Percentiles rank a stretch among this genome's conserved stretches.
phyloP scores from a whole-genome alignment of 2,797 vertebrate genomes.

The Leptatherina wallacei region DNA sequence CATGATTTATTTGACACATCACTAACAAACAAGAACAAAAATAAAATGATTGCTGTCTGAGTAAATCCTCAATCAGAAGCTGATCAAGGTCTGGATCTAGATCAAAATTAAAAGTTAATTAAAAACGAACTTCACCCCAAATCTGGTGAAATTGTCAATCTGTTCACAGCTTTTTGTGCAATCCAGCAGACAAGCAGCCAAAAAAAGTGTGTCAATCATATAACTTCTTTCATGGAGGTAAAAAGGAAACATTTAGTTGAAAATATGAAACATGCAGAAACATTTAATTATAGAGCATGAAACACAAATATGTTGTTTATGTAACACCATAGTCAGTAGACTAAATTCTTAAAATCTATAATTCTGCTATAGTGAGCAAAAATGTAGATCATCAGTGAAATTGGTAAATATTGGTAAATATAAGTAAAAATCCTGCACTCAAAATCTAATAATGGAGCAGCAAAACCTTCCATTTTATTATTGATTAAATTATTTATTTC shows the following conservation, averaged over 20 bases:
- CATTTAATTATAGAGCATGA: no score
- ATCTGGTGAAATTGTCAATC: not conserved
- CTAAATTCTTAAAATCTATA: no score
- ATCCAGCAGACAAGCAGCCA: not conserved
- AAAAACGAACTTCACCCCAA: not conserved
- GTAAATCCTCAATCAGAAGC: no score
- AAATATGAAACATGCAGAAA: not conserved
- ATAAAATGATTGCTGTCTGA: no score
- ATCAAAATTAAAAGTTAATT: not conserved
- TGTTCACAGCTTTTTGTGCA: not conserved
- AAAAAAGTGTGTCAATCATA: not conserved
- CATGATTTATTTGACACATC: no score
- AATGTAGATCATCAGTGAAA: not conserved
- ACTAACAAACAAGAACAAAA: no score
- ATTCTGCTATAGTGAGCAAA: no score
- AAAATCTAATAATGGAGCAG: not conserved
- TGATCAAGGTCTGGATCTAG: not conserved
- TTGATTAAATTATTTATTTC: not conserved
- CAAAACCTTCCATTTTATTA: not conserved
- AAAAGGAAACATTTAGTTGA: not conserved
- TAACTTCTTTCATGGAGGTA: no score
- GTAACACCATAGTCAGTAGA: no score
- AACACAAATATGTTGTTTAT: no score
- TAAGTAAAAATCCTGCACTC: not conserved
- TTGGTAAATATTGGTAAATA: no score